Evolutionary conservation across 2,888 invertebrate species (phyloP).

Genomic region (Saturnia pavonia): DNA sequence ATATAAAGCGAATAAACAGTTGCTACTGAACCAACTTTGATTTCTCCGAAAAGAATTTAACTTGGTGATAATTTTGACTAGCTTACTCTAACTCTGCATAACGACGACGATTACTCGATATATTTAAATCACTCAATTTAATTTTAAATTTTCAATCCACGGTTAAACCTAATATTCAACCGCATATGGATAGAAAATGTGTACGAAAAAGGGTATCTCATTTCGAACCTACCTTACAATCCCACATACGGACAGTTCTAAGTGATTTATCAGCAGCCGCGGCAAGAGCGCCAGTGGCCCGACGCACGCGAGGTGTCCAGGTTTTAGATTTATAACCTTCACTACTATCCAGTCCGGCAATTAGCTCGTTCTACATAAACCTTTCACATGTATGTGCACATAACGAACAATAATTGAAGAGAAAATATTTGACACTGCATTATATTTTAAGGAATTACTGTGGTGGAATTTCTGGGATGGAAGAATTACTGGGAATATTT

Average conservation of each 20-base stretch:
- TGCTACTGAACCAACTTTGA: too few species aligned
- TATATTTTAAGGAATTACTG: not conserved
- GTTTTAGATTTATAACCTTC: slow-evolving; percentile 32
- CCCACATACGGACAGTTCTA: slow-evolving; percentile 18
- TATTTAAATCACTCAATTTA: not conserved
- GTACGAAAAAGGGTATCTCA: slow-evolving; percentile 21
- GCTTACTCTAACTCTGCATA: too few species aligned
- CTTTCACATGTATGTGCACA: not conserved
- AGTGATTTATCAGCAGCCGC: slow-evolving; percentile 28
- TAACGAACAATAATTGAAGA: not conserved
- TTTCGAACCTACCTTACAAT: slow-evolving; percentile 9
- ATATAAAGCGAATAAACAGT: too few species aligned
- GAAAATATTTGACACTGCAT: not conserved
- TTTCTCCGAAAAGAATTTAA: too few species aligned
- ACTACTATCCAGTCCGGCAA: slow-evolving; percentile 15
- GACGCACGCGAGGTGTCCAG: slow-evolving; percentile 36
- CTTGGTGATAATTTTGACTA: too few species aligned
- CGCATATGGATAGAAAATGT: slow-evolving; percentile 17
- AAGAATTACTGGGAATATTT: too few species aligned
- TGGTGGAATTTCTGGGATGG: too few species aligned
- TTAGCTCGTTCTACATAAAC: slow-evolving; percentile 18
- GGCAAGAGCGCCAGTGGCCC: slow-evolving; percentile 18
- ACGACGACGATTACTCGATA: too few species aligned
- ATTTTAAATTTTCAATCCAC: not conserved
- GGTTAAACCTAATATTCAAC: not conserved